phyloP scores from a whole-genome alignment of 2,113 vertebrate species.

The Candoia aspera region DNA sequence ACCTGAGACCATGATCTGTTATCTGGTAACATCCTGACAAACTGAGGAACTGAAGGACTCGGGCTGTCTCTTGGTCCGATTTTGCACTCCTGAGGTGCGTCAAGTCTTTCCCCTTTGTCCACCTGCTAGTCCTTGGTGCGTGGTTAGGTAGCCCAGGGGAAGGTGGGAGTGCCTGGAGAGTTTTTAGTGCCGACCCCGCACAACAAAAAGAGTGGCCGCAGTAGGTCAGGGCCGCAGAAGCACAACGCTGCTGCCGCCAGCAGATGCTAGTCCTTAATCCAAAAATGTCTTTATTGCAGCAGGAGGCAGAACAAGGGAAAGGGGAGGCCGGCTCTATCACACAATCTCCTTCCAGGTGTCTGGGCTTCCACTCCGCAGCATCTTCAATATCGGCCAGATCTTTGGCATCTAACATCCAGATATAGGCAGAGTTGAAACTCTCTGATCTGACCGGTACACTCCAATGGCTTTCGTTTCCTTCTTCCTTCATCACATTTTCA shows the following conservation, averaged over 20 bases:
- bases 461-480: conserved; percentile 68
- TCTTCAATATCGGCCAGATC: conserved; percentile 94
- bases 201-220: conserved; percentile 93
- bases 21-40: conserved; percentile 96
- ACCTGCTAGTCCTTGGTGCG: conserved; percentile 84
- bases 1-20: conserved; percentile 96
- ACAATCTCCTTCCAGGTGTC: conserved; percentile 72
- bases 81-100: conserved; percentile 74
- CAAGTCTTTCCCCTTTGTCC: conserved; percentile 75
- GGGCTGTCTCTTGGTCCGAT: conserved; percentile 76
- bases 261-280: conserved; percentile 85
- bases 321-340: conserved; percentile 75
- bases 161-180: conserved; percentile 78
- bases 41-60: conserved; percentile 91
- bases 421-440: conserved; percentile 67
- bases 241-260: conserved; percentile 81
- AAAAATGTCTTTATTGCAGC: conserved; percentile 81
- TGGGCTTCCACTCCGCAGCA: conserved; percentile 87
- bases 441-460: conserved; percentile 63
- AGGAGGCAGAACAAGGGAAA: conserved; percentile 71
- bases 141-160: conserved; percentile 72
- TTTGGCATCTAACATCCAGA: conserved; percentile 88
- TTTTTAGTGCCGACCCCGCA: conserved; percentile 81
- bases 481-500: conserved; percentile 59
- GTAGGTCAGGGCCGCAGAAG: conserved; percentile 76